These are phyloP conservation scores for Trachelus troglodyta DNA, from an alignment of 2,888 invertebrate species.

Conservation along the genomic window DNA sequence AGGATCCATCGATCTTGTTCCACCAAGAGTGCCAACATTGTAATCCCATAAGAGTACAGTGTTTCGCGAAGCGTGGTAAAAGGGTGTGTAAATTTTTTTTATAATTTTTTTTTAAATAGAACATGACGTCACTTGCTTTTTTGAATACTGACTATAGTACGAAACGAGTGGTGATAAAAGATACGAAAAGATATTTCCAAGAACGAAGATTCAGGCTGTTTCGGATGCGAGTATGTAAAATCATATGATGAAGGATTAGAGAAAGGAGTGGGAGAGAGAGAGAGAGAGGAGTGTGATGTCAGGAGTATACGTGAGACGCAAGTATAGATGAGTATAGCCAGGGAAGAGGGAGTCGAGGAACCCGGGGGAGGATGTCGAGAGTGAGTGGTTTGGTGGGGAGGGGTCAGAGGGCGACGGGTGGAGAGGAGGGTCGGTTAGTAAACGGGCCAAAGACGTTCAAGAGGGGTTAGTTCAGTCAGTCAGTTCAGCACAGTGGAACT, in stretches of 20 bases:
- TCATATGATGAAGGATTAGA: not conserved
- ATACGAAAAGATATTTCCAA: not conserved
- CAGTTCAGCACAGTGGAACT: slow-evolving; percentile 49
- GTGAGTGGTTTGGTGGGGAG: not conserved
- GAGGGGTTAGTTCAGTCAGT: slow-evolving; percentile 20
- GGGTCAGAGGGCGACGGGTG: not conserved
- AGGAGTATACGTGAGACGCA: not conserved
- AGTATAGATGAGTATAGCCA: slow-evolving; percentile 26
- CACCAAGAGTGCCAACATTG: not conserved
- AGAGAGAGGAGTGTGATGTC: slow-evolving; percentile 32
- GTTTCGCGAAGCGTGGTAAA: not conserved
- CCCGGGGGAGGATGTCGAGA: not conserved
- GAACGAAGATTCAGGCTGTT: not conserved
- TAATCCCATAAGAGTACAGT: not conserved
- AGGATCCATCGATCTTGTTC: not conserved
- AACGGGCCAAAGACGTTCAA: slow-evolving; percentile 10
- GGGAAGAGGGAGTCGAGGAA: slow-evolving; percentile 35
- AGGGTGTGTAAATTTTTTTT: not conserved
- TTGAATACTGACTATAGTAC: not conserved
- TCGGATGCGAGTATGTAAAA: not conserved
- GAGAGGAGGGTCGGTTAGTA: not conserved
- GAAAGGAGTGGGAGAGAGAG: slow-evolving; percentile 12
- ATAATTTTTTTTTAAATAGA: not conserved
- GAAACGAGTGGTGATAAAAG: not conserved
- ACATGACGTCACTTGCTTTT: not conserved